Evolutionary conservation across 2,113 vertebrate species (phyloP), one percentile per base, ranked within the genome.

Genomic region (Cricetomys ansorgei): DNA sequence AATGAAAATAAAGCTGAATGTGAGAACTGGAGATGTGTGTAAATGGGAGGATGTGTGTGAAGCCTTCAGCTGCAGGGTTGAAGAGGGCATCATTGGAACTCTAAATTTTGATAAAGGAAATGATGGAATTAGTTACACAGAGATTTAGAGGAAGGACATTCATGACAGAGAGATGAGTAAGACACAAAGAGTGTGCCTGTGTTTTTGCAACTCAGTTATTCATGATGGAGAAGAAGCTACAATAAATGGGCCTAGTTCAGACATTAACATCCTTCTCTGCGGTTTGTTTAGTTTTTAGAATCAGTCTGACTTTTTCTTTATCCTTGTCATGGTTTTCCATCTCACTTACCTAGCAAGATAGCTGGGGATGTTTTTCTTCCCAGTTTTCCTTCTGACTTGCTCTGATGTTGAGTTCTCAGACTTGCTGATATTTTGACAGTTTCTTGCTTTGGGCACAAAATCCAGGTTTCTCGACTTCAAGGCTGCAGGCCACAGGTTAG

Each of bases 251-350:
- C 7, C 34, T 53, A 43, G 76, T 57, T 84, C 59, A 84, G 55
- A 86, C 21, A 23, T 67, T 86, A 27, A n/a, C 48, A 73, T 73
- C 72, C 23, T 43, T 89, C 27, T 67, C 67, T n/a, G 17, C 29
- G 67, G 76, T 50, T 84, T 48, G 19, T 64, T 50, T 55, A 25
- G 87, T n/a, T 88, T 89, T 91, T 67, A 91, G 65, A 95, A 76
- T n/a, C 65, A 96, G 86, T 57, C 27, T 91, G 55, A 75, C 43
- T 62, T 64, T 75, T 80, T 40, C 67, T 77, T 72, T 6, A 29
- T 94, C 7, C 53, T 9, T 1, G 4, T 73, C 37, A 3, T 53
- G 7, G 64, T 48, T 5, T 73, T 94, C 29, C 62, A 79, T 89
- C 48, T 19, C 85, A 40, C 37, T 89, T 90, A 57, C 53, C 19